Evolutionary conservation across 1,140 invertebrate species (phyloP).

Genomic region (Drosophila arawakana): DNA sequence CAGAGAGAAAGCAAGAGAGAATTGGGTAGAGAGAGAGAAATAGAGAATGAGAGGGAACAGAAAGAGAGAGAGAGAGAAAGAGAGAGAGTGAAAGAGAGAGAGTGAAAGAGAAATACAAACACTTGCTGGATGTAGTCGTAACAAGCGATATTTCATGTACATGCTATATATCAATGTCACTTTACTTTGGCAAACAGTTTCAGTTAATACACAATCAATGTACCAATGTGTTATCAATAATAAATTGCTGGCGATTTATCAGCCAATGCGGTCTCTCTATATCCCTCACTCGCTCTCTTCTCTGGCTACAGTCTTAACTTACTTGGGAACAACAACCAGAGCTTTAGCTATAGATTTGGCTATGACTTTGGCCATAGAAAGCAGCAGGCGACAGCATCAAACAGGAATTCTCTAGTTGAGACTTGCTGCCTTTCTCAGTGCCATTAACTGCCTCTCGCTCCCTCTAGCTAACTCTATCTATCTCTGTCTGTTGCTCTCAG

Average conservation of each 20-base stretch:
- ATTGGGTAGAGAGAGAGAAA: conserved; percentile 3
- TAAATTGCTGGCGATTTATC: conserved; percentile 82
- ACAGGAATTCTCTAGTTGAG: conserved; percentile 42
- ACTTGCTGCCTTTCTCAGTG: conserved; percentile 13
- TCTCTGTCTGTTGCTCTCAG: background rate
- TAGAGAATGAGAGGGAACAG: background rate
- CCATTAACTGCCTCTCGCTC: background rate
- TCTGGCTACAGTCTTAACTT: conserved; percentile 69
- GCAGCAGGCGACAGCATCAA: conserved; percentile 40
- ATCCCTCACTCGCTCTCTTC: background rate
- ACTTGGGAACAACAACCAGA: conserved; percentile 35
- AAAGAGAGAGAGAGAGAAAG: conserved; percentile 1
- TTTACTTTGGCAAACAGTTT: conserved; percentile 83
- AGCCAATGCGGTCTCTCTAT: conserved; percentile 63
- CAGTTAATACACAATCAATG: conserved; percentile 83
- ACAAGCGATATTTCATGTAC: conserved; percentile 82
- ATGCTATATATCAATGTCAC: conserved; percentile 82
- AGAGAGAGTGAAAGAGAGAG: background rate
- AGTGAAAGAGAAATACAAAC: conserved; percentile 37
- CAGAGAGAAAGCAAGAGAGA: conserved; percentile 3
- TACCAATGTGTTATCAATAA: conserved; percentile 83
- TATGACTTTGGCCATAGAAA: conserved; percentile 18
- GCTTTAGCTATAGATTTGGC: conserved; percentile 3
- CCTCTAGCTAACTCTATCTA: background rate
- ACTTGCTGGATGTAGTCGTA: conserved; percentile 53